Evolutionary conservation across 1,140 invertebrate species (phyloP).

Genomic region (Helicoverpa zea): DNA sequence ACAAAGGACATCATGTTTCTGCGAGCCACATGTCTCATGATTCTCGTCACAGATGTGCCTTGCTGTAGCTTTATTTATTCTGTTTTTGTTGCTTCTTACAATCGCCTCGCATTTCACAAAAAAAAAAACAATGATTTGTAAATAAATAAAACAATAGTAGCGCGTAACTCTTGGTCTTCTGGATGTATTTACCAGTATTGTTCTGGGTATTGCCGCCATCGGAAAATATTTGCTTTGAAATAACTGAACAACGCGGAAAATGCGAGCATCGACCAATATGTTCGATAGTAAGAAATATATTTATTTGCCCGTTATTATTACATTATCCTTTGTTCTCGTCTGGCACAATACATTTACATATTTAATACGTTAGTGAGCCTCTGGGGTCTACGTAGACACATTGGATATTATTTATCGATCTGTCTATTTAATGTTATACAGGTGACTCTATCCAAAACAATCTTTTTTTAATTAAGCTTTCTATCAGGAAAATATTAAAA

Average conservation of each 20-base stretch:
- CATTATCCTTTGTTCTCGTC: not conserved
- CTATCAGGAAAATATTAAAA: not conserved
- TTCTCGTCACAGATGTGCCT: too few species aligned
- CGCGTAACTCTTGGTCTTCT: not conserved
- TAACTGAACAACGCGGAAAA: constrained; percentile 1
- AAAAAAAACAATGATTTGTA: not conserved
- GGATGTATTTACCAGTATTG: not conserved
- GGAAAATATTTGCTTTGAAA: constrained; percentile 29
- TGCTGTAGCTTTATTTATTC: too few species aligned
- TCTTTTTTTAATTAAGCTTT: not conserved
- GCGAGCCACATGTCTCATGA: too few species aligned
- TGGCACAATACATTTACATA: not conserved
- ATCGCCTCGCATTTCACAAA: not conserved
- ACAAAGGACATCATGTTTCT: too few species aligned
- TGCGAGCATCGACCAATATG: not conserved
- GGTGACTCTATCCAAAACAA: not conserved
- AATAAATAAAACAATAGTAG: too few species aligned
- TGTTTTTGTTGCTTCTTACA: too few species aligned
- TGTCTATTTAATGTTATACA: not conserved
- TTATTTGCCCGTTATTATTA: not conserved
- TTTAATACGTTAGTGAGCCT: not conserved
- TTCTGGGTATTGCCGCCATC: not conserved
- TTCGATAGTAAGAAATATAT: not conserved
- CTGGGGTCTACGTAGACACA: not conserved
- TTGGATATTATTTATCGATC: constrained; percentile 10